Base-by-base conservation (phyloP, 2,797 vertebrate genomes). In the Falco novaeseelandiae region DNA sequence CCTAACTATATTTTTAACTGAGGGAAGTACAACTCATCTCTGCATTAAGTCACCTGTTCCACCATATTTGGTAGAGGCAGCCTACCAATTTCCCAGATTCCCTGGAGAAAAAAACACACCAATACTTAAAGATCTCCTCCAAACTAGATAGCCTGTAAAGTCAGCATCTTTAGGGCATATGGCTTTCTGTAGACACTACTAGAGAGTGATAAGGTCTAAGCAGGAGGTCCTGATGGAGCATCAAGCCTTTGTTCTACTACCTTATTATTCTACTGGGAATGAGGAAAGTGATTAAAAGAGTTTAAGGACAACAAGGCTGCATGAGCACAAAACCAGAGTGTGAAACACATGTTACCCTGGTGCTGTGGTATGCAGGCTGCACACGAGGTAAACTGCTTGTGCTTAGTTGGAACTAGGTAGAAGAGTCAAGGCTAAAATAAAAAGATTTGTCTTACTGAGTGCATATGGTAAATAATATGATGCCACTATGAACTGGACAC, bases 81-180 rank as follows among this genome's bases (percentile, higher is more conserved):
- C 8, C 44, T 21, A 77, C 6, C 14, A 19, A 22, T 61, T 48
- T 88, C 34, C 30, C 29, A 88, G 40, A 89, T 52, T 91, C 15
- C 23, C 1, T 14, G 6, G 8, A 12, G 1, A 1, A 29, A 59
- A 80, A 59, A 22, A 0, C 0, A 7, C 25, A 25, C 18, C 10
- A 59, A 1, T 17, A n/a, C 13, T 38, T 84, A 36, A 93, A 65
- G 34, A 83, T 26, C 18, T 63, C 14, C 8, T 36, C 25, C 54
- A 76, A 81, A 87, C 9, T 20, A 74, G 1, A 0, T 3, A 6
- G 12, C 16, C 14, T 0, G 0, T 40, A 30, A 83, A 86, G 8
- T 26, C 6, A 36, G 23, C 14, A 49, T 52, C n/a, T 48, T n/a
- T 20, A 71, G 22, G 34, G 26, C n/a, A 84, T 17, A 26, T 5